Base-by-base conservation (phyloP, 37 sponge, comb jelly and placozoan species). In the Hexactinellida sp. region DNA sequence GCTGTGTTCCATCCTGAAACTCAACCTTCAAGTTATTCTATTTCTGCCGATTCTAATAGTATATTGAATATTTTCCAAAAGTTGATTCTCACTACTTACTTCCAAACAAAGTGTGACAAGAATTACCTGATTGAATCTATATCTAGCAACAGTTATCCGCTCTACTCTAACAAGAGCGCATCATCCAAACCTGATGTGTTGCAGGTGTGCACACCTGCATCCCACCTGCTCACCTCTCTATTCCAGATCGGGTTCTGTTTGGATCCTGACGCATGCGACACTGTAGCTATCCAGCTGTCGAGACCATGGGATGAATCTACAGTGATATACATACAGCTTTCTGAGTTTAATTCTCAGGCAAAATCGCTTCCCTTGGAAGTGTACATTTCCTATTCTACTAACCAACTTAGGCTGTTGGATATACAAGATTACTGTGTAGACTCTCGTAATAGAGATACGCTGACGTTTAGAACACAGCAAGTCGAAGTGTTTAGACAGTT, bases 301-400 rank as follows among this genome's bases (percentile, higher is more conserved):
- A 10, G 21, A 25, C 76, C 76, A 63, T 63, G 76, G 76, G 76
- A 63, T 63, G 76, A 63, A 63, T 63, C 21, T 63, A 63, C 76
- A 10, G 5, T 10, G 3, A 25, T 63, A 21, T 21, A 10, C 3
- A 63, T 63, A 63, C 3, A 63, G 13, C 21, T 63, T 63, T 63
- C 76, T 10, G 76, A 63, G 76, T 63, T 63, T n/a, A 63, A 10
- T n/a, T 25, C 76, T 63, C 76, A 63, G 5, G 1, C 76, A 25
- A 7, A 63, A 3, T 32, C 34, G 3, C 28, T 63, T 63, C 76
- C 76, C 32, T 63, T 63, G 3, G 76, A 63, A n/a, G 34, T 63
- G 5, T 63, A 7, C 30, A 63, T 63, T 23, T 63, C 13, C 34
- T 28, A 63, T n/a, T 21, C 76, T 32, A 63, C 19, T 23, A 7